Conservation (phyloP, 2,888 invertebrate species). For the Cheilosia scutellata region DNA sequence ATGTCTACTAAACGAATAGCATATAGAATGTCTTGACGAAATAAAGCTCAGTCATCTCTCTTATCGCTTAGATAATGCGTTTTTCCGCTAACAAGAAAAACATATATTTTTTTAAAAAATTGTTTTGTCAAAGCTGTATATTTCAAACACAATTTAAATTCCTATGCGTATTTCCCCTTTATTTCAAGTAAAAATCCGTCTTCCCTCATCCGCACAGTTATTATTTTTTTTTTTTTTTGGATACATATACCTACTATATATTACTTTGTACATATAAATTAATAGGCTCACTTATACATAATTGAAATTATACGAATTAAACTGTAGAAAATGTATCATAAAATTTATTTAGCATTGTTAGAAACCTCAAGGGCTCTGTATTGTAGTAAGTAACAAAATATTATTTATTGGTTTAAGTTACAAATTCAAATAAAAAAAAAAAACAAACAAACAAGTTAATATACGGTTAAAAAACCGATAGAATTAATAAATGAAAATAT, state of each 20-base stretch:
- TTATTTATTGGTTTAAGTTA: constrained; percentile 55
- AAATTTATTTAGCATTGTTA: constrained; percentile 71
- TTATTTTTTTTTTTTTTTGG: constrained; percentile 22
- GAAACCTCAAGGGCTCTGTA: constrained; percentile 67
- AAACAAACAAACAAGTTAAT: constrained; percentile 57
- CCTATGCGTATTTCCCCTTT: constrained; percentile 10
- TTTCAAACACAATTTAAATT: constrained; percentile 17
- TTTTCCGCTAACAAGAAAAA: too few species aligned
- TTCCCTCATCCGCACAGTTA: constrained; percentile 26
- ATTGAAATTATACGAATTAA: constrained; percentile 61
- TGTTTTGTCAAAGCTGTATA: neutral
- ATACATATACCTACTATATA: constrained; percentile 18
- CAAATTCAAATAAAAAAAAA: constrained; percentile 50
- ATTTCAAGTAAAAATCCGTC: constrained; percentile 50
- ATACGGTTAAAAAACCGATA: constrained; percentile 45
- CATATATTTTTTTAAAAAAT: too few species aligned
- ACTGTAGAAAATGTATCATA: constrained; percentile 74
- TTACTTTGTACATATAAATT: constrained; percentile 48
- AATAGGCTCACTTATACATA: constrained; percentile 8
- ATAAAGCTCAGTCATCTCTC: too few species aligned
- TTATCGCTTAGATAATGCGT: too few species aligned
- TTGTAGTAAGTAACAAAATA: constrained; percentile 51
- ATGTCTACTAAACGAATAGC: too few species aligned
- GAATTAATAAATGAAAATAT: constrained; percentile 64
- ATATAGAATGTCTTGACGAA: too few species aligned